A percentile compares a stretch with the other conserved stretches of the same genome.
Evolutionary conservation across 2,797 vertebrate genomes (phyloP).

Genomic region (Sebastes jordani): DNA sequence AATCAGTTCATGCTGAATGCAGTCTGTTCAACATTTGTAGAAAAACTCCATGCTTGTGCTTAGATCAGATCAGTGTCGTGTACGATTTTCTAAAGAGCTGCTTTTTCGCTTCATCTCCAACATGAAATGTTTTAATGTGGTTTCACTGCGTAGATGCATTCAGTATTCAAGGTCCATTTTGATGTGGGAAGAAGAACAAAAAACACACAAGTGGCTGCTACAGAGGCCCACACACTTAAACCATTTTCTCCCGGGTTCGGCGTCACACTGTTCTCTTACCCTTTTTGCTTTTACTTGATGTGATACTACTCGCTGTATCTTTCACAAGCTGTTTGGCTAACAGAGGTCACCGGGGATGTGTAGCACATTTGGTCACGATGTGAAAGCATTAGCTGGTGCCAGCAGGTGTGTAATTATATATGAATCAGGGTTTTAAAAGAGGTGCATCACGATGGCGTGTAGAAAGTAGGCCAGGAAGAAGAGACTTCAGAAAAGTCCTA

Average conservation of each 20-base stretch:
- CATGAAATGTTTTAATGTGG: background rate
- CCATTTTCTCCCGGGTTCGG: constrained; percentile 37
- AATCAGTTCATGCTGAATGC: constrained; percentile 41
- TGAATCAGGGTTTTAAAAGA: constrained; percentile 65
- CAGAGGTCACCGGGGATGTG: constrained; percentile 69
- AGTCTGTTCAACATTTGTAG: constrained; percentile 36
- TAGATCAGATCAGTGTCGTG: background rate
- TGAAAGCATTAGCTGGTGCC: constrained; percentile 69
- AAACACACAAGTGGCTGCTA: constrained; percentile 17
- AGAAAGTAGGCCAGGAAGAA: constrained; percentile 69
- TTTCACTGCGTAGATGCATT: constrained; percentile 18
- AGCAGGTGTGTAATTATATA: constrained; percentile 80
- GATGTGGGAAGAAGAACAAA: constrained; percentile 42
- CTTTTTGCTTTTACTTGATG: constrained; percentile 37
- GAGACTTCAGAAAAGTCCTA: constrained; percentile 69
- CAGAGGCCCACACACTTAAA: constrained; percentile 27
- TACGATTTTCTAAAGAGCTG: constrained; percentile 9
- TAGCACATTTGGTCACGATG: constrained; percentile 60
- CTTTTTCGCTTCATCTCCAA: background rate
- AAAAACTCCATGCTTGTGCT: constrained; percentile 27
- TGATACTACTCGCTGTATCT: constrained; percentile 62
- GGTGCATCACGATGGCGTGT: constrained; percentile 34
- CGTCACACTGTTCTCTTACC: constrained; percentile 21
- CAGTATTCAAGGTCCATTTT: constrained; percentile 38
- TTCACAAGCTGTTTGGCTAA: constrained; percentile 70